A percentile compares a stretch with the other conserved stretches of the same genome.
These are phyloP conservation scores for Coleophora deauratella DNA, from an alignment of 2,888 invertebrate species.

Conservation along the genomic window DNA sequence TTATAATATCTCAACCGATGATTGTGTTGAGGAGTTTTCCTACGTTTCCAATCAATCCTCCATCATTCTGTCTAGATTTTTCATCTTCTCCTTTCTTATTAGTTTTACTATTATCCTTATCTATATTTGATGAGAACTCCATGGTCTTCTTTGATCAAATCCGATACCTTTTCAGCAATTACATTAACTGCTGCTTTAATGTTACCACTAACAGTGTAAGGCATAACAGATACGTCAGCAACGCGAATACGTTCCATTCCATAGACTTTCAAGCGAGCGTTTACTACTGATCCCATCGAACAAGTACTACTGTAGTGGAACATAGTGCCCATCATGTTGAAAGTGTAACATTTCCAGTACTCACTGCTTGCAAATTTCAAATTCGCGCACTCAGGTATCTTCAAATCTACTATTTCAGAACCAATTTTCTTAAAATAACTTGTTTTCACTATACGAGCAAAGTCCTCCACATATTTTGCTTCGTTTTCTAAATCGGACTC, in stretches of 20 bases:
- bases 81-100: too few relatives aligned
- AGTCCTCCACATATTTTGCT: constrained; percentile 21
- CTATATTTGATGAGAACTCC: neutral
- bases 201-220: constrained; percentile 21
- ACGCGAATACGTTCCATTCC: constrained; percentile 23
- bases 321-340: constrained; percentile 21
- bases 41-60: too few relatives aligned
- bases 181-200: constrained; percentile 24
- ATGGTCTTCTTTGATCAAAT: constrained; percentile 22
- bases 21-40: too few relatives aligned
- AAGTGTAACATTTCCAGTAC: constrained; percentile 30
- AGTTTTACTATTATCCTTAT: too few relatives aligned
- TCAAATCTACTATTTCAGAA: constrained; percentile 19
- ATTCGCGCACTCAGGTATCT: constrained; percentile 19
- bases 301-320: constrained; percentile 29
- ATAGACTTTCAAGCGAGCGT: constrained; percentile 21
- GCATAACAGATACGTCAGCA: constrained; percentile 25
- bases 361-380: constrained; percentile 18
- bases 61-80: too few relatives aligned
- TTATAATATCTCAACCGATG: too few relatives aligned
- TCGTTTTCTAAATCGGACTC: constrained; percentile 22
- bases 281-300: constrained; percentile 31
- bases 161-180: constrained; percentile 32
- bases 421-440: constrained; percentile 23
- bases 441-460: constrained; percentile 22